Conservation (phyloP, 1,140 invertebrate species). For the Anoplolepis gracilipes region DNA sequence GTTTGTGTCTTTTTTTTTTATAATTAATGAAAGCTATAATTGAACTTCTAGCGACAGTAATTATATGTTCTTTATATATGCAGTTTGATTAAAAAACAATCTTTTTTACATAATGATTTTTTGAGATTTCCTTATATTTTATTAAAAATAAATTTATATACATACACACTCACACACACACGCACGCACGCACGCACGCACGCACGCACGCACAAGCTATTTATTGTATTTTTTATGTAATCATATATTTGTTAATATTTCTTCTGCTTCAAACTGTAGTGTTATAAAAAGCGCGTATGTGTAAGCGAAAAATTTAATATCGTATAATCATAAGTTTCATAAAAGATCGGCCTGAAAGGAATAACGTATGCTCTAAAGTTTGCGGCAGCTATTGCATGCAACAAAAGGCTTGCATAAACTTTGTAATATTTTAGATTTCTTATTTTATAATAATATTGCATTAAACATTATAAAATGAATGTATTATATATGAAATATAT, state of each 20-base stretch:
- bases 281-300: background rate
- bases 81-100: background rate
- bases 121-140: background rate
- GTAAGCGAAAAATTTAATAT: conserved; percentile 53
- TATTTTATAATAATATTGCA: background rate
- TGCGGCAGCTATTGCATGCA: background rate
- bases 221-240: background rate
- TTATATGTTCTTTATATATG: background rate
- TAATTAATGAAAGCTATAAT: background rate
- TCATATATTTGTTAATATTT: background rate
- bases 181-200: too few species aligned
- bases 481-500: background rate
- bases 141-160: too few species aligned
- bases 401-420: conserved; percentile 4
- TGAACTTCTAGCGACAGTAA: background rate
- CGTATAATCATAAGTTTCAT: conserved; percentile 8
- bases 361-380: conserved; percentile 41
- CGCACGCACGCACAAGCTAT: too few species aligned
- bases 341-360: conserved; percentile 30
- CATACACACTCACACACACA: too few species aligned
- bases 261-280: background rate
- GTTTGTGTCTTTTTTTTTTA: background rate
- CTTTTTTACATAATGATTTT: background rate
- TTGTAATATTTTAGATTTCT: conserved; percentile 22
- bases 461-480: conserved; percentile 27